Evolutionary conservation across 2,888 invertebrate species (phyloP).

Genomic region (Mechanitis mazaeus): DNA sequence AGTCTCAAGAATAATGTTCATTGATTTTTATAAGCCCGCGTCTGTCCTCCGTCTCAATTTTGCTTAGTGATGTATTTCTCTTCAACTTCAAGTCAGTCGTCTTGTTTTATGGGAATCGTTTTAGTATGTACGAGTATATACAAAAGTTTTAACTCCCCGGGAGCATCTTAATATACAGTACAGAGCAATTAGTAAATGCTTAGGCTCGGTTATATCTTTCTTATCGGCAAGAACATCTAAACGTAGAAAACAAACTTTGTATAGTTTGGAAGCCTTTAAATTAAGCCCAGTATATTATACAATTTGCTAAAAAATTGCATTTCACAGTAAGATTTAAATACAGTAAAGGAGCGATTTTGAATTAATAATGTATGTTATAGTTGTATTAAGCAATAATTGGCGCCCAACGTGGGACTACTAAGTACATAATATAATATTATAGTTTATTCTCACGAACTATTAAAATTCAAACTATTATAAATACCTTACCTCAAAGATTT

Average conservation of each 20-base stretch:
- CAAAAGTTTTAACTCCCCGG: conserved; percentile 53
- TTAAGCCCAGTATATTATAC: neutral
- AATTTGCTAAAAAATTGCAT: neutral
- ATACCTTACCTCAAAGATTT: no score
- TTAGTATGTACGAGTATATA: conserved; percentile 29
- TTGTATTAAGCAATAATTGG: no score
- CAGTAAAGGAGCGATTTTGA: no score
- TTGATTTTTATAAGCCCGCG: no score
- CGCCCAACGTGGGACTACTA: no score
- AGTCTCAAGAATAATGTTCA: no score
- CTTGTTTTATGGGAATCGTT: conserved; percentile 19
- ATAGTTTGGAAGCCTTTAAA: conserved; percentile 4
- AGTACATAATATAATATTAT: no score
- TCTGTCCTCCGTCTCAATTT: neutral
- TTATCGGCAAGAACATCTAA: neutral
- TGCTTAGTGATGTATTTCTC: conserved; percentile 11
- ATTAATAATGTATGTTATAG: no score
- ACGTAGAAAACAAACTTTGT: neutral
- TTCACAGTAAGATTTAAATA: no score
- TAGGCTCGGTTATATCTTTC: conserved; percentile 19
- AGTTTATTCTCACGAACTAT: no score
- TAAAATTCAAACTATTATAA: no score
- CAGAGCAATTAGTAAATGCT: conserved; percentile 13
- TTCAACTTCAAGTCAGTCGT: conserved; percentile 27
- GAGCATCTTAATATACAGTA: conserved; percentile 40